Evolutionary conservation across 2,888 invertebrate genomes (phyloP).

Genomic region (Cantharis flavilabris): DNA sequence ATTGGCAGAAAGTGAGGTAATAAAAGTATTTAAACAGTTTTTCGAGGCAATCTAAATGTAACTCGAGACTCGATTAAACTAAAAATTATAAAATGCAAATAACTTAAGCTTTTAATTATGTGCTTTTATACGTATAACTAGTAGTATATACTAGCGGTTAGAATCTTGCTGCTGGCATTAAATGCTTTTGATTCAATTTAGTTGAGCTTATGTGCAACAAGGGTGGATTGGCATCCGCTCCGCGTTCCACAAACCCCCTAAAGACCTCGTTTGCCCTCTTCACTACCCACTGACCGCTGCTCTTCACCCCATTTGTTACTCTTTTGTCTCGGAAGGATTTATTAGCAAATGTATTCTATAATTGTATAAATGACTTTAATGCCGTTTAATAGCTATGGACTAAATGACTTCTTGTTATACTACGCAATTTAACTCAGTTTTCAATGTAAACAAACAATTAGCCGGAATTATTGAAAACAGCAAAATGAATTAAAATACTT

Average conservation of each 20-base stretch:
- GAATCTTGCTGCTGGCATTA: conserved; percentile 48
- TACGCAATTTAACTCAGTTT: neutral
- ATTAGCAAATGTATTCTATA: conserved; percentile 24
- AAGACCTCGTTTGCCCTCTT: conserved; percentile 32
- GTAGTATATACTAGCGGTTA: conserved; percentile 39
- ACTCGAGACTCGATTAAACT: neutral
- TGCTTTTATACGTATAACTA: conserved; percentile 46
- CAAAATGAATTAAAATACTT: neutral
- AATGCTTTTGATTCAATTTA: conserved; percentile 52
- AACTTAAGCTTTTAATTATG: conserved; percentile 44
- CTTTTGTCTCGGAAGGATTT: conserved; percentile 31
- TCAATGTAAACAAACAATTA: neutral
- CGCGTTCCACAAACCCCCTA: conserved; percentile 31
- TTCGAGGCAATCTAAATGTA: neutral
- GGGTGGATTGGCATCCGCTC: conserved; percentile 37
- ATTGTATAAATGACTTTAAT: conserved; percentile 22
- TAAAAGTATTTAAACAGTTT: neutral
- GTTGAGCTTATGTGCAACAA: conserved; percentile 48
- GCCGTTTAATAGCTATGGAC: conserved; percentile 12
- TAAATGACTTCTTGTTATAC: neutral
- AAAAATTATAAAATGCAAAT: conserved; percentile 33
- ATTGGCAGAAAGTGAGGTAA: neutral
- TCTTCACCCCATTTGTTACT: conserved; percentile 36
- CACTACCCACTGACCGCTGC: conserved; percentile 35
- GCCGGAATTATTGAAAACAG: neutral